These are phyloP conservation scores for Oceanites oceanicus DNA, from an alignment of 2,113 vertebrate genomes.

Conservation along the genomic window DNA sequence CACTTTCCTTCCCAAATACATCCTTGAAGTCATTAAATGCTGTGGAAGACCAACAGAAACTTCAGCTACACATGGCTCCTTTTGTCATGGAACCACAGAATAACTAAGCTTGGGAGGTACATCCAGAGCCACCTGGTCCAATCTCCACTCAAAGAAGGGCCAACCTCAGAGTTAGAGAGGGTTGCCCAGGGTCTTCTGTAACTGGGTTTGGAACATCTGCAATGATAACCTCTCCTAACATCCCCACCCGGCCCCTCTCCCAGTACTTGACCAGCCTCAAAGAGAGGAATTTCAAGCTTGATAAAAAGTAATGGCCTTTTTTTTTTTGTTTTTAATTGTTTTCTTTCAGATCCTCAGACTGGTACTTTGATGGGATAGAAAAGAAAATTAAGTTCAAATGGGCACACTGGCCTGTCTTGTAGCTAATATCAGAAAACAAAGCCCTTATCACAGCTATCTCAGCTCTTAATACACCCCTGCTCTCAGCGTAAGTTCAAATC, in stretches of 20 bases:
- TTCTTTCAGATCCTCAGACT: neutral
- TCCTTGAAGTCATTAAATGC: neutral
- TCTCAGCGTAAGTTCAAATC: neutral
- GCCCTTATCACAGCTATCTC: neutral
- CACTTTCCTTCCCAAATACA: neutral
- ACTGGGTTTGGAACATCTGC: neutral
- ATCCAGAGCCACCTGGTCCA: neutral
- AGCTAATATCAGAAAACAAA: neutral
- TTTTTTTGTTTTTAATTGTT: neutral
- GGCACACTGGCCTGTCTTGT: neutral
- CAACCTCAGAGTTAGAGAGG: neutral
- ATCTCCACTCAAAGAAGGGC: fast-evolving
- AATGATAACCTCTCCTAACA: neutral
- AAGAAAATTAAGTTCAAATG: neutral
- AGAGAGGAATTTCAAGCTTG: neutral
- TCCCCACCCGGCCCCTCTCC: neutral
- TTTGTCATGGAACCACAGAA: neutral
- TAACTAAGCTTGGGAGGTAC: neutral
- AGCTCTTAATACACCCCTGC: neutral
- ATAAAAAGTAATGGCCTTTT: neutral
- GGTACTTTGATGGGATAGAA: neutral
- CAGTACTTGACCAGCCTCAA: neutral
- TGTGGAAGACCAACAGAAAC: neutral
- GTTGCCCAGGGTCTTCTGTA: neutral
- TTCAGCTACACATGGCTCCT: neutral